Evolutionary conservation across 2,888 invertebrate species (phyloP), one percentile per base, ranked within the genome.

Genomic region (Vesta saturnalis): DNA sequence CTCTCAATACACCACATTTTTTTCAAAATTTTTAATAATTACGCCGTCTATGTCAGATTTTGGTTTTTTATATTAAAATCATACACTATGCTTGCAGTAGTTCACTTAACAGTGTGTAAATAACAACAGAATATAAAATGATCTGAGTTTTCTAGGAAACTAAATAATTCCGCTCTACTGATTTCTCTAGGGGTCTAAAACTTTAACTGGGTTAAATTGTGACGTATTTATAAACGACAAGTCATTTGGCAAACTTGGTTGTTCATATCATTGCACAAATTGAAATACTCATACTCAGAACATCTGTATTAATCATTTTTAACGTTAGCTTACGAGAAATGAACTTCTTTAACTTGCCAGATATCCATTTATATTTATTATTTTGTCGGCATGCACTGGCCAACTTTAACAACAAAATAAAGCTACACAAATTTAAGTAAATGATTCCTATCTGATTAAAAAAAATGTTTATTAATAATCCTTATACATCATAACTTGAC

Each of bases 151-250:
- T 59, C 64, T 52, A 1, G 35, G 54, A 59, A 59, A 64, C 64
- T 64, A 59, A 64, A 59, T 64, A 64, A 54, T 64, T 60, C 59
- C 22, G 21, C 14, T 15, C 64, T 10, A 49, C 49, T 64, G 64
- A 64, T 64, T 64, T 64, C 64, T 64, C 64, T 46, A 19, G 64
- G 39, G 58, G 52, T n/a, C 19, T 39, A 19, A 68, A 49, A 49
- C 62, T 60, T 64, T 64, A 69, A 69, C 69, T 69, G 57, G 69
- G 69, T 69, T 69, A 69, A 69, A 69, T 56, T 69, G 64, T 64
- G 64, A 64, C 60, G 60, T 43, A 69, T 69, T 60, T 69, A 69
- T 57, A 64, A 64, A 64, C 59, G 55, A 64, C 58, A 18, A 58
- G 64, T 59, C 56, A 60, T 69, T 69, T 69, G 69, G 69, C 69